Evolutionary conservation across 2,888 invertebrate species (phyloP).

Genomic region (Vesta saturnalis): DNA sequence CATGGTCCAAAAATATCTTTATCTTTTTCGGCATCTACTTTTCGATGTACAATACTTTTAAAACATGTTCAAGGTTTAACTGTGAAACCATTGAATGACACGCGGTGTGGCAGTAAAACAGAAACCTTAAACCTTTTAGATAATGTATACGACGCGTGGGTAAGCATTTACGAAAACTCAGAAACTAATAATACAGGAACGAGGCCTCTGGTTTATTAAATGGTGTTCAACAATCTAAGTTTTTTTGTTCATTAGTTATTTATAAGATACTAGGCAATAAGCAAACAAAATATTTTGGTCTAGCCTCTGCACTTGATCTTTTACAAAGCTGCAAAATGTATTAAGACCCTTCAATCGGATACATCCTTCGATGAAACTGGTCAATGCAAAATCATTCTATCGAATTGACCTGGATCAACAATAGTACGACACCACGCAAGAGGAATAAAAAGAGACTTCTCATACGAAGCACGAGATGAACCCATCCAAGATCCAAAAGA

Average conservation of each 20-base stretch:
- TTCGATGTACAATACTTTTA: slow-evolving; percentile 36
- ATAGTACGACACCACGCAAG: too few relatives aligned
- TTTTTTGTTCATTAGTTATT: slow-evolving; percentile 35
- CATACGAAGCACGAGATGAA: slow-evolving; percentile 39
- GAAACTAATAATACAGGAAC: slow-evolving; percentile 28
- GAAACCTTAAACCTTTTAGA: slow-evolving; percentile 13
- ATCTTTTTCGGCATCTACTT: slow-evolving; percentile 40
- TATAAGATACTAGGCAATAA: slow-evolving; percentile 40
- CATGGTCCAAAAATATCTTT: slow-evolving; percentile 40
- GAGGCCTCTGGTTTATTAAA: slow-evolving; percentile 35
- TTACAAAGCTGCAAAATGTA: slow-evolving; percentile 43
- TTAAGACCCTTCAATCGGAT: slow-evolving; percentile 42
- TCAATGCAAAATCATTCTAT: slow-evolving; percentile 40
- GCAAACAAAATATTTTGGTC: slow-evolving; percentile 41
- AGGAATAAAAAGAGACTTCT: slow-evolving; percentile 38
- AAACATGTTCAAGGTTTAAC: too few relatives aligned
- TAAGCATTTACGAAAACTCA: slow-evolving; percentile 19
- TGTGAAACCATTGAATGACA: slow-evolving; percentile 28
- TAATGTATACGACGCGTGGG: slow-evolving; percentile 17
- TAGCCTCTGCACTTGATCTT: too few relatives aligned
- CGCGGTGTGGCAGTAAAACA: slow-evolving; percentile 23
- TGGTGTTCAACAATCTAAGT: slow-evolving; percentile 28
- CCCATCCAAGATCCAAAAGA: slow-evolving; percentile 40
- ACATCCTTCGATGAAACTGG: slow-evolving; percentile 42
- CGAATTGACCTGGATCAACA: slow-evolving; percentile 40